These are phyloP conservation scores for Lutraria rhynchaena DNA, from an alignment of 1,140 invertebrate genomes.

Conservation along the genomic window DNA sequence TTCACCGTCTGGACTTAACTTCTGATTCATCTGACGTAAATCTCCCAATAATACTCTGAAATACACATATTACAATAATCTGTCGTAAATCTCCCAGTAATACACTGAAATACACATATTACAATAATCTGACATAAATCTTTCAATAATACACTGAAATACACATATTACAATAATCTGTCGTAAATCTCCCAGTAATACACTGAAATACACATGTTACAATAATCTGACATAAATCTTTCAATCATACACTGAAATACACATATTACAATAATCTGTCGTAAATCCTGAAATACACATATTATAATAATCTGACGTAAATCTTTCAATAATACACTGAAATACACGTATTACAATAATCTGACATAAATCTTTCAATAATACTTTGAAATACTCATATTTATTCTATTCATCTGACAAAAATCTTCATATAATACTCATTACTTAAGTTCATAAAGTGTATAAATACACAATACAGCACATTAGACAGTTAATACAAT, in stretches of 20 bases:
- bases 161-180: not conserved
- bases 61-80: not conserved
- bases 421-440: not conserved
- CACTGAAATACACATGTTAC: not conserved
- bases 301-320: not conserved
- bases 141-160: constrained; percentile 32
- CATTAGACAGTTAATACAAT: too few species aligned
- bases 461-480: not conserved
- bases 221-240: not conserved
- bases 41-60: constrained; percentile 39
- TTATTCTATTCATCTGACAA: not conserved
- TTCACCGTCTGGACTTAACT: constrained; percentile 31
- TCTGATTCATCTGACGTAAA: constrained; percentile 29
- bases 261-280: not conserved
- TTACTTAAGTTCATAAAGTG: not conserved
- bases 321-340: constrained; percentile 34
- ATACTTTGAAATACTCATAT: constrained; percentile 1
- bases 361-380: constrained; percentile 23
- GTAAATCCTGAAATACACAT: not conserved
- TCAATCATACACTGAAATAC: not conserved
- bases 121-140: constrained; percentile 13
- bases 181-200: constrained; percentile 29
- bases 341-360: not conserved
- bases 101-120: constrained; percentile 7
- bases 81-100: constrained; percentile 25